Evolutionary conservation across 1,140 invertebrate species (phyloP).

Genomic region (Gonioctena quinquepunctata): DNA sequence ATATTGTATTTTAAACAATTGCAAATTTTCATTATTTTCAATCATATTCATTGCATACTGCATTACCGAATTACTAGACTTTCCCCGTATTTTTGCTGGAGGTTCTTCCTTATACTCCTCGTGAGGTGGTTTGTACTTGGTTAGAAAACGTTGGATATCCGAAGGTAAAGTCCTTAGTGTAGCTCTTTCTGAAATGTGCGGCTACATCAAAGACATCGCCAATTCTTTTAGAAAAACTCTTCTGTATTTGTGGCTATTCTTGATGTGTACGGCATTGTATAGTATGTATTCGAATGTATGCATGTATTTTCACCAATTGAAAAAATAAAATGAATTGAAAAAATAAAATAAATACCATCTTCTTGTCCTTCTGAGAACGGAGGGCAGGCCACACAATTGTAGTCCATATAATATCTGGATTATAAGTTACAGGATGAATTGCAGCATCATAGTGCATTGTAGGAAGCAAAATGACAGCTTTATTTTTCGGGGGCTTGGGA

Average conservation of each 20-base stretch:
- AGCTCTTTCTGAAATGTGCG: slow-evolving; percentile 20
- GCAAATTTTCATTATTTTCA: no score
- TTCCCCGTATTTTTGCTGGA: slow-evolving; percentile 23
- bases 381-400: slow-evolving; percentile 49
- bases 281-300: no score
- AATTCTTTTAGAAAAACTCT: slow-evolving; percentile 25
- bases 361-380: slow-evolving; percentile 43
- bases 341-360: slow-evolving; percentile 54
- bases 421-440: slow-evolving; percentile 37
- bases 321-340: slow-evolving; percentile 49
- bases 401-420: slow-evolving; percentile 51
- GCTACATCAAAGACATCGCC: slow-evolving; percentile 21
- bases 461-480: slow-evolving; percentile 39
- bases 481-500: slow-evolving; percentile 44
- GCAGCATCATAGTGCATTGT: slow-evolving; percentile 37
- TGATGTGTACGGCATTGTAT: slow-evolving; percentile 8
- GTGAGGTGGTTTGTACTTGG: slow-evolving; percentile 14
- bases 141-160: slow-evolving; percentile 20
- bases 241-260: slow-evolving; percentile 13
- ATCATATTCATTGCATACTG: no score
- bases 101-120: slow-evolving; percentile 5
- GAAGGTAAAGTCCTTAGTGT: slow-evolving; percentile 16
- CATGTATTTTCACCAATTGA: slow-evolving; percentile 24
- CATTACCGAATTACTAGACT: no score
- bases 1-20: no score